These are phyloP conservation scores for Galemys pyrenaicus DNA, from an alignment of 2,113 vertebrate species.

Conservation along the genomic window DNA sequence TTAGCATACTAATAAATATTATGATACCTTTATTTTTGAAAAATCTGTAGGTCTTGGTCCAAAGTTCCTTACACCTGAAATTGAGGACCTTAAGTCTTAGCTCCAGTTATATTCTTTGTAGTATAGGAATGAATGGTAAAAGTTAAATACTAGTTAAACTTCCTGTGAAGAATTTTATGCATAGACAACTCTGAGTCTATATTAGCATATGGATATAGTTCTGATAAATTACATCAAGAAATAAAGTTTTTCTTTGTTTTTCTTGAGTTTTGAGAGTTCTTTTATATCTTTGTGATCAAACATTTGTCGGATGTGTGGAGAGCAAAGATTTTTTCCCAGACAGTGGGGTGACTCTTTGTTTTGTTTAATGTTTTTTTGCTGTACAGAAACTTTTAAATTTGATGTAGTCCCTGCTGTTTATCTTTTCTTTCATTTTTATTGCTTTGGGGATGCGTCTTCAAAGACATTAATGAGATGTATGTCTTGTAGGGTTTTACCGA, in stretches of 20 bases:
- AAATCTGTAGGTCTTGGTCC: not conserved
- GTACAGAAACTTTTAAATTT: too few relatives aligned
- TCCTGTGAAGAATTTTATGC: not conserved
- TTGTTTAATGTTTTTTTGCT: too few relatives aligned
- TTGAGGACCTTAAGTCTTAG: not conserved
- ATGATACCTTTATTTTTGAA: not conserved
- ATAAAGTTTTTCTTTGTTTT: too few relatives aligned
- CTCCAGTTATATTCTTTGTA: not conserved
- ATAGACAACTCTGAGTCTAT: not conserved
- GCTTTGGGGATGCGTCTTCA: too few relatives aligned
- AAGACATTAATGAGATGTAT: too few relatives aligned
- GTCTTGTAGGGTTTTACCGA: too few relatives aligned
- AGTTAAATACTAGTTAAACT: not conserved
- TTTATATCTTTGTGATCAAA: too few relatives aligned
- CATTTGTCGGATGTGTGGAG: too few relatives aligned
- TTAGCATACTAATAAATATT: not conserved
- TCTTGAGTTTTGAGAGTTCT: not conserved
- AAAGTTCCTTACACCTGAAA: not conserved
- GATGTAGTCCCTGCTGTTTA: too few relatives aligned
- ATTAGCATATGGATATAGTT: not conserved
- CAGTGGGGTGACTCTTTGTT: too few relatives aligned
- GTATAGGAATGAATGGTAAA: not conserved
- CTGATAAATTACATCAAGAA: not conserved
- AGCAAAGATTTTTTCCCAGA: too few relatives aligned
- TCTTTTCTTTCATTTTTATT: too few relatives aligned